A percentile compares a stretch with the other conserved stretches of the same genome.
phyloP scores from a whole-genome alignment of 1,140 invertebrate species.

The Aricia agestis region DNA sequence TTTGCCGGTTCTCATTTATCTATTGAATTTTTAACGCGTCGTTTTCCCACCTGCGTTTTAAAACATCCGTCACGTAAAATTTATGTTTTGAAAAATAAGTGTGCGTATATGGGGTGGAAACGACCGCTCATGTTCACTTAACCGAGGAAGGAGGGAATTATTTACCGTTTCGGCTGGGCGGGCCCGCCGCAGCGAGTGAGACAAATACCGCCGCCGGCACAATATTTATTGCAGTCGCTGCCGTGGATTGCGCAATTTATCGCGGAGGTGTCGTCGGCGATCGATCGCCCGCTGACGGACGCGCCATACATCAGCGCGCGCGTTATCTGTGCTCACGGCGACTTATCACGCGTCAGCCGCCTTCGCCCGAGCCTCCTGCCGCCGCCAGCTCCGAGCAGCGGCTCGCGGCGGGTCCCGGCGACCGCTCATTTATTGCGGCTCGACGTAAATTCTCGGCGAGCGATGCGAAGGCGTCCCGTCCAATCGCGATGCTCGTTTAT shows the following conservation, averaged over 20 bases:
- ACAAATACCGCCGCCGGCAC: conserved; percentile 68
- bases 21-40: conserved; percentile 14
- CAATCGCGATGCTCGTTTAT: conserved; percentile 76
- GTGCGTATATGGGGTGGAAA: conserved; percentile 75
- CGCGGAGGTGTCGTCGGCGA: conserved; percentile 70
- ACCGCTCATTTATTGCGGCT: conserved; percentile 54
- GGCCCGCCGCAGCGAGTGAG: conserved; percentile 70
- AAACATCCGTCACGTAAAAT: conserved; percentile 60
- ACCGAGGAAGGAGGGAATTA: conserved; percentile 75
- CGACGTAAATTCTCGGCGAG: conserved; percentile 39
- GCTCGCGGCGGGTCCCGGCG: conserved; percentile 32
- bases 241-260: conserved; percentile 73
- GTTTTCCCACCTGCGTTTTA: conserved; percentile 38
- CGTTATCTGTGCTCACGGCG: conserved; percentile 68
- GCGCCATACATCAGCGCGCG: conserved; percentile 67
- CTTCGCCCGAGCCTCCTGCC: conserved; percentile 32
- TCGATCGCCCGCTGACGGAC: conserved; percentile 65
- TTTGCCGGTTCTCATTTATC: not conserved
- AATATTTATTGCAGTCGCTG: conserved; percentile 73
- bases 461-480: conserved; percentile 52
- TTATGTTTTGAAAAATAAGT: conserved; percentile 74
- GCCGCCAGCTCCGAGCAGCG: conserved; percentile 25
- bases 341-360: conserved; percentile 65
- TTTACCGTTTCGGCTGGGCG: conserved; percentile 72
- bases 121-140: conserved; percentile 75